phyloP scores from a whole-genome alignment of 1,140 invertebrate species.

The Drosophila pandora region DNA sequence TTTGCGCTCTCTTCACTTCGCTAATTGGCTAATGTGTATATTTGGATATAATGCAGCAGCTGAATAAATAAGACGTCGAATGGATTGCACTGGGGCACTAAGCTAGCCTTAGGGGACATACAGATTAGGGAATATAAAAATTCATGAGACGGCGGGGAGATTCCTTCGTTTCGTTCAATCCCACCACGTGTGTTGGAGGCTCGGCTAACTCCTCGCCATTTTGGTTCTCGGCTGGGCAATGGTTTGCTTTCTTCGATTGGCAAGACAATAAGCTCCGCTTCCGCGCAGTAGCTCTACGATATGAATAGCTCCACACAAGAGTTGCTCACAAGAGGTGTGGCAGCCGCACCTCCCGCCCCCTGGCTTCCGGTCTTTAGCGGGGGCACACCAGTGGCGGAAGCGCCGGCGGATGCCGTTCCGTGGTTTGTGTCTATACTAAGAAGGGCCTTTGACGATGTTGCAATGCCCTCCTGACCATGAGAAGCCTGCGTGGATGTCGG shows the following conservation, averaged over 20 bases:
- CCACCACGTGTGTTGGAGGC: slow-evolving; percentile 25
- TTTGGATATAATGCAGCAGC: slow-evolving; percentile 65
- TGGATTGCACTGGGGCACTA: slow-evolving; percentile 65
- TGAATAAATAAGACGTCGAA: slow-evolving; percentile 67
- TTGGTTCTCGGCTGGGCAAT: slow-evolving; percentile 53
- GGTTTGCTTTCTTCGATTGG: slow-evolving; percentile 75
- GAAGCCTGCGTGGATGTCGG: slow-evolving; percentile 6
- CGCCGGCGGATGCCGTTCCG: slow-evolving; percentile 3
- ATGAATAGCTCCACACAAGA: slow-evolving; percentile 70
- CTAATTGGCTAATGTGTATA: slow-evolving; percentile 76
- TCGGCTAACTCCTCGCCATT: not conserved
- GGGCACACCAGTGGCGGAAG: slow-evolving; percentile 12
- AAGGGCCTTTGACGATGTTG: slow-evolving; percentile 32
- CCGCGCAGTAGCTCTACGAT: slow-evolving; percentile 35
- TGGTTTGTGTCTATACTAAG: slow-evolving; percentile 72
- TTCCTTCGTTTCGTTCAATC: slow-evolving; percentile 18
- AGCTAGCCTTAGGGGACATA: slow-evolving; percentile 19
- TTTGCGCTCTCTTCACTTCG: slow-evolving; percentile 39
- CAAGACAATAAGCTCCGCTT: slow-evolving; percentile 54
- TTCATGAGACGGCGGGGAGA: slow-evolving; percentile 54
- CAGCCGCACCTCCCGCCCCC: slow-evolving; percentile 18
- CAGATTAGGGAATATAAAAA: slow-evolving; percentile 36
- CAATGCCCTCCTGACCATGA: not conserved
- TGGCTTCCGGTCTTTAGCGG: slow-evolving; percentile 50
- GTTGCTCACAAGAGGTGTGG: slow-evolving; percentile 67